A percentile compares a stretch with the other conserved stretches of the same genome.
Evolutionary conservation across 2,113 vertebrate species (phyloP).

Genomic region (Silurus asotus): DNA sequence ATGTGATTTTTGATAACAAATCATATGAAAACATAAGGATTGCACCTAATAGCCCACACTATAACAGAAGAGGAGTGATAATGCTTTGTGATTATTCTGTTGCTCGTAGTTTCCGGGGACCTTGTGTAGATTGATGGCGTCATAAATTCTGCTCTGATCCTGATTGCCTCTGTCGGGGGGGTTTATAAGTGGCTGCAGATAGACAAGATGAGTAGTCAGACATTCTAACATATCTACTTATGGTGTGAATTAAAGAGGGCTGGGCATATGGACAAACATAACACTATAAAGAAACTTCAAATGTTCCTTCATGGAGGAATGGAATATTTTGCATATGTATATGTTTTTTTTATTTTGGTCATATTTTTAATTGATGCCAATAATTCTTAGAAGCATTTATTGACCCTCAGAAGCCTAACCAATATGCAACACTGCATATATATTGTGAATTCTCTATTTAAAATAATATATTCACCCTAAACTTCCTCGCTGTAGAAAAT

Average conservation of each 20-base stretch:
- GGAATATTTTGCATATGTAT: no score
- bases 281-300: neutral
- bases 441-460: neutral
- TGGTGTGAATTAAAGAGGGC: neutral
- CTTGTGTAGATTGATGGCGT: neutral
- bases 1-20: neutral
- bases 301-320: neutral
- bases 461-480: neutral
- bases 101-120: neutral
- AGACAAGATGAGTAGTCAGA: neutral
- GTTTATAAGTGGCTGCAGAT: neutral
- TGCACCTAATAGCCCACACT: neutral
- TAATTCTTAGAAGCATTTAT: neutral
- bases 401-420: neutral
- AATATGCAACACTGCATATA: neutral
- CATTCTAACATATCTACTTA: neutral
- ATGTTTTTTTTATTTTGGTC: neutral
- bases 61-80: neutral
- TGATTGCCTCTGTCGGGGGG: neutral
- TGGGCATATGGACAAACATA: neutral
- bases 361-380: neutral
- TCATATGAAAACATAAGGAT: neutral
- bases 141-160: neutral
- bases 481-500: neutral
- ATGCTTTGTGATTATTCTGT: neutral